Conservation (phyloP, 2,888 invertebrate species). For the Rhamnusium bicolor region DNA sequence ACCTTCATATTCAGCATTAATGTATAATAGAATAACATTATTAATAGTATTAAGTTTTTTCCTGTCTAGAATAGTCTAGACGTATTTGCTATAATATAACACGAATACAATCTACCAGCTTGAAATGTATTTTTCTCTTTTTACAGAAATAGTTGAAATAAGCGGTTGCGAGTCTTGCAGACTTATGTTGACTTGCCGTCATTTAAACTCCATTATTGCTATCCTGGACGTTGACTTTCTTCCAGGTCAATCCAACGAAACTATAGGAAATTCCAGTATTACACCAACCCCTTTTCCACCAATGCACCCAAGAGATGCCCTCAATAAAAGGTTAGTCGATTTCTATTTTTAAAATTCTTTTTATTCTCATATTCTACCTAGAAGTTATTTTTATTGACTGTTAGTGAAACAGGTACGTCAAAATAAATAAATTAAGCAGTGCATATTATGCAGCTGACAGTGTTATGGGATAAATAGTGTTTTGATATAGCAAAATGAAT, state of each 20-base stretch:
- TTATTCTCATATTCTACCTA: not conserved
- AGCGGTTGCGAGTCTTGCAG: constrained; percentile 76
- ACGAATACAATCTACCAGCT: not conserved
- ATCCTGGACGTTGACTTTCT: constrained; percentile 78
- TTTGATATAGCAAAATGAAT: too few relatives aligned
- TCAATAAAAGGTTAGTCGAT: constrained; percentile 64
- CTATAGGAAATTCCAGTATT: constrained; percentile 30
- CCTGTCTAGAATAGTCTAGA: too few relatives aligned
- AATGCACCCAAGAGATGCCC: constrained; percentile 62
- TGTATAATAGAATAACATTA: too few relatives aligned
- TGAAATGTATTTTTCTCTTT: constrained; percentile 61
- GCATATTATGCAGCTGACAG: too few relatives aligned
- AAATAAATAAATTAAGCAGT: too few relatives aligned
- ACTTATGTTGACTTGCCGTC: constrained; percentile 77
- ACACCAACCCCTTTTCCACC: constrained; percentile 51
- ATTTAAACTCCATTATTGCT: constrained; percentile 77
- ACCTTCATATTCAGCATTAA: too few relatives aligned
- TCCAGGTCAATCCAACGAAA: constrained; percentile 61
- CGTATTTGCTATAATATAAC: too few relatives aligned
- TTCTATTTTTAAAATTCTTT: not conserved
- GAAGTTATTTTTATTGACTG: too few relatives aligned
- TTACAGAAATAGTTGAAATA: constrained; percentile 79
- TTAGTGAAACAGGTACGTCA: too few relatives aligned
- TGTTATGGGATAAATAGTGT: too few relatives aligned
- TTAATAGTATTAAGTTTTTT: too few relatives aligned